phyloP scores from a whole-genome alignment of 2,113 vertebrate species.

The Sigmodon hispidus region DNA sequence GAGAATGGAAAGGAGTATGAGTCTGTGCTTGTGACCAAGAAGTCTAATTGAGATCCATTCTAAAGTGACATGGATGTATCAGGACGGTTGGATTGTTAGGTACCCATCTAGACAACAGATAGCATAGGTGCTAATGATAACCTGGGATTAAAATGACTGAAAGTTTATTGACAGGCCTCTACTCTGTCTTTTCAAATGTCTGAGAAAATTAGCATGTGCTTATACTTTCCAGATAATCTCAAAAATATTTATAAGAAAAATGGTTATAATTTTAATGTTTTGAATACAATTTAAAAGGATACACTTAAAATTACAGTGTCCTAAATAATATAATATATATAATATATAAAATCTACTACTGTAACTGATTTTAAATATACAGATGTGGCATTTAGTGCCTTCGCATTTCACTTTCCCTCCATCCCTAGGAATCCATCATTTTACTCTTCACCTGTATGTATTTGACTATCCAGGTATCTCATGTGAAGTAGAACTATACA shows the following conservation, averaged over 20 bases:
- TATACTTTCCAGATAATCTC: neutral
- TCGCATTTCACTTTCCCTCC: neutral
- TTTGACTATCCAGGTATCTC: neutral
- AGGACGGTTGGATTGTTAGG: conserved; percentile 34
- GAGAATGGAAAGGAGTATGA: conserved; percentile 64
- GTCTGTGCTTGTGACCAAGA: conserved; percentile 62
- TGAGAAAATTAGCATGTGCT: conserved; percentile 25
- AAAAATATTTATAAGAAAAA: conserved; percentile 41
- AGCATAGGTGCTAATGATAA: neutral
- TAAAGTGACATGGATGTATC: conserved; percentile 61
- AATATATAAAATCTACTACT: neutral
- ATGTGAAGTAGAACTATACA: neutral
- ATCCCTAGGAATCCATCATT: neutral
- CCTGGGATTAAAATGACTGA: neutral
- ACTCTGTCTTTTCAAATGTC: conserved; percentile 30
- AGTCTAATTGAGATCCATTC: conserved; percentile 63
- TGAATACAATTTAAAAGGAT: conserved; percentile 38
- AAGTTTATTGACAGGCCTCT: conserved; percentile 57
- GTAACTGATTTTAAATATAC: neutral
- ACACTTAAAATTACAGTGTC: neutral
- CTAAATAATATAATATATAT: neutral
- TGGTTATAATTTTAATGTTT: conserved; percentile 42
- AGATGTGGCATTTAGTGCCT: neutral
- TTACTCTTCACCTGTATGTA: conserved; percentile 8
- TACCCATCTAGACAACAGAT: conserved; percentile 18